Percentiles rank a stretch among this genome's conserved stretches.
phyloP scores from a whole-genome alignment of 64 coral and sea anemone genomes.

The Montipora cactus region DNA sequence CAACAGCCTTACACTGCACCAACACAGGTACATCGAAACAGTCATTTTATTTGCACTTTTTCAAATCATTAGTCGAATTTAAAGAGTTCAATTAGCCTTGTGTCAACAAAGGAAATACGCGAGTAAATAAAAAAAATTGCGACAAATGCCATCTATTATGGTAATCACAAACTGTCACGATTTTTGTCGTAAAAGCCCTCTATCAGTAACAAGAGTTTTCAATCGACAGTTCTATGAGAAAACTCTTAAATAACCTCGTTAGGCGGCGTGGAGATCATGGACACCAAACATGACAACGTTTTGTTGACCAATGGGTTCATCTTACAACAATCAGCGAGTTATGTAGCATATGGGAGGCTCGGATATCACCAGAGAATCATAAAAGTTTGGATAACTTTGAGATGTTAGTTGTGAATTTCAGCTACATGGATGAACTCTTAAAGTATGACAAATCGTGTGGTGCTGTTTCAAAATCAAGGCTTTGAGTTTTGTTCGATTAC shows the following conservation, averaged over 20 bases:
- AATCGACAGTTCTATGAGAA: too few relatives aligned
- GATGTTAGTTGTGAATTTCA: too few relatives aligned
- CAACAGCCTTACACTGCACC: conserved; percentile 5
- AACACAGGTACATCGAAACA: not conserved
- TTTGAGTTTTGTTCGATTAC: not conserved
- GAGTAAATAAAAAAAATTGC: not conserved
- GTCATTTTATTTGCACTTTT: not conserved
- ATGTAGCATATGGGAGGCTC: too few relatives aligned
- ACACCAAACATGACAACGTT: too few relatives aligned
- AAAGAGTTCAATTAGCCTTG: not conserved
- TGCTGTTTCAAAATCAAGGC: not conserved
- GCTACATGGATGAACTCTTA: not conserved
- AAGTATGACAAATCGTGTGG: not conserved
- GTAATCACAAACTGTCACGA: not conserved
- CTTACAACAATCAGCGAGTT: too few relatives aligned
- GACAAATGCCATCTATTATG: conserved; percentile 21
- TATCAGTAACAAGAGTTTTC: too few relatives aligned
- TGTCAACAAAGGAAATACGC: not conserved
- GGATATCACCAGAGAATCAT: too few relatives aligned
- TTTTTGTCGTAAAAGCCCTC: not conserved
- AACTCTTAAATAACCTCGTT: not conserved
- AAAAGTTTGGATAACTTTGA: too few relatives aligned
- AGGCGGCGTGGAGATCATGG: too few relatives aligned
- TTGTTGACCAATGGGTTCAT: too few relatives aligned
- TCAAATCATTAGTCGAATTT: not conserved